A percentile compares a stretch with the other conserved stretches of the same genome.
phyloP scores from a whole-genome alignment of 1,140 invertebrate genomes.

The Amyelois transitella region DNA sequence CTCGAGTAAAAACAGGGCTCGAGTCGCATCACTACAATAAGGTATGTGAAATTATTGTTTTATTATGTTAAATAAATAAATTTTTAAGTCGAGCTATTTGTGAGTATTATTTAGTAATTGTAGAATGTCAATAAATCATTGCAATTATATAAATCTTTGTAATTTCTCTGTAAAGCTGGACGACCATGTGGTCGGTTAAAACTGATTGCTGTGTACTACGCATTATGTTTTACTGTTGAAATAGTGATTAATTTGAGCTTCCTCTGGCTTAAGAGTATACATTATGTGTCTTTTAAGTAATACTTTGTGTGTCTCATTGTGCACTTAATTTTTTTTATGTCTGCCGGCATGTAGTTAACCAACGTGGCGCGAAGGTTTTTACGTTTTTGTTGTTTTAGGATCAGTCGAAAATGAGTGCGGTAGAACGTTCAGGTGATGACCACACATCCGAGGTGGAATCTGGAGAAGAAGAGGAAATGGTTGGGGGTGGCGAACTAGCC shows the following conservation, averaged over 20 bases:
- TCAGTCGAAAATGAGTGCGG: conserved; percentile 50
- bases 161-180: conserved; percentile 9
- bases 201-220: conserved; percentile 52
- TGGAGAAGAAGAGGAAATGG: conserved; percentile 62
- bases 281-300: background rate
- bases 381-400: conserved; percentile 38
- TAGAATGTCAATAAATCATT: background rate
- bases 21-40: conserved; percentile 43
- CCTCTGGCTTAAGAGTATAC: background rate
- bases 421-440: conserved; percentile 59
- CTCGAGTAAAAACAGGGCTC: too few species aligned
- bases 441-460: conserved; percentile 62
- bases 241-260: background rate
- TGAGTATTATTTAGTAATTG: background rate
- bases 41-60: conserved; percentile 50
- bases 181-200: conserved; percentile 61
- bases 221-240: conserved; percentile 35
- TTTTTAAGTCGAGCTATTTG: background rate
- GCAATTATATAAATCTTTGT: background rate
- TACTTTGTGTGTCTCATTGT: background rate
- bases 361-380: conserved; percentile 53
- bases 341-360: conserved; percentile 40
- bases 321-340: background rate
- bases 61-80: conserved; percentile 25
- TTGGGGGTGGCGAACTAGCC: conserved; percentile 54